Conservation (phyloP, 2,888 invertebrate genomes). For the Empis stercorea region DNA sequence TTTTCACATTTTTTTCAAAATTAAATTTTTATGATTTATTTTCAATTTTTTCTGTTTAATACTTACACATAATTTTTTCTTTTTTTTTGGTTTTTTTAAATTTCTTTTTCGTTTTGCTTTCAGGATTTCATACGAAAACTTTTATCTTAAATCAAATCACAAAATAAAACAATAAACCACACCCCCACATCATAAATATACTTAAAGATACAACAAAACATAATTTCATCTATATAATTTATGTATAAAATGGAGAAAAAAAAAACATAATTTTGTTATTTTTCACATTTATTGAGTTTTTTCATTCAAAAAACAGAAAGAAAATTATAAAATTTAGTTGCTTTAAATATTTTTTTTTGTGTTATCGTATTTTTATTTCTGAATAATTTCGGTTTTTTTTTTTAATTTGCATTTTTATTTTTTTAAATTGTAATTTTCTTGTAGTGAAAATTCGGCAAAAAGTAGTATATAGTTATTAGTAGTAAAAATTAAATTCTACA, state of each 20-base stretch:
- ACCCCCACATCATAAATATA: no score
- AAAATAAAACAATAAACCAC: no score
- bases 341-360: no score
- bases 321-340: no score
- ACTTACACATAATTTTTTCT: background rate
- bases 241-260: no score
- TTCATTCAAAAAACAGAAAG: no score
- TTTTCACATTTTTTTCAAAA: background rate
- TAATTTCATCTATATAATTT: no score
- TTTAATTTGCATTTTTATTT: background rate
- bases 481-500: background rate
- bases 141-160: constrained; percentile 7
- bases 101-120: constrained; percentile 2
- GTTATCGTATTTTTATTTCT: no score
- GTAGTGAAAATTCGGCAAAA: no score
- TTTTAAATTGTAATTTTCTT: constrained; percentile 1
- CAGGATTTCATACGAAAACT: constrained; percentile 2
- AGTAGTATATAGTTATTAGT: background rate
- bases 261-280: no score
- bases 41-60: constrained; percentile 4
- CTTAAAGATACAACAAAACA: no score
- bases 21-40: background rate
- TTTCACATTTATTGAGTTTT: no score
- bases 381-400: constrained; percentile 3
- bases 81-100: constrained; percentile 5